These are phyloP conservation scores for Hymenochirus boettgeri DNA, from an alignment of 2,113 vertebrate genomes.

Conservation along the genomic window DNA sequence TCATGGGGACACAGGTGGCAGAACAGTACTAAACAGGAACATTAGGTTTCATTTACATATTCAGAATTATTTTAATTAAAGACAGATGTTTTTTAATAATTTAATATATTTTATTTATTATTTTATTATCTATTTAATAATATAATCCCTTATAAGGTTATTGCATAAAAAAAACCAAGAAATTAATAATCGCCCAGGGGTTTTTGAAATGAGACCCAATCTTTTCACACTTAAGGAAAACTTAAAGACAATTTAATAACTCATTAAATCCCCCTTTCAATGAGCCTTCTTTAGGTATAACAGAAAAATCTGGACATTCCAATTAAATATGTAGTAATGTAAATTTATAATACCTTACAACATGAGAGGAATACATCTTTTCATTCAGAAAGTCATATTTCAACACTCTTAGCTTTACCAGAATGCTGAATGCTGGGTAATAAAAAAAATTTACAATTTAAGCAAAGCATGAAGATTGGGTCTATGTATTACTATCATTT, in stretches of 20 bases:
- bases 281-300: neutral
- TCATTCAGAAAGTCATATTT: too few species aligned
- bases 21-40: conserved; percentile 66
- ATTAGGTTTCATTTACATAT: conserved; percentile 69
- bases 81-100: conserved; percentile 60
- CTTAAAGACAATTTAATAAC: conserved; percentile 2
- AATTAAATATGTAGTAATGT: neutral
- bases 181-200: conserved; percentile 57
- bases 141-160: conserved; percentile 59
- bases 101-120: conserved; percentile 59
- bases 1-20: conserved; percentile 54
- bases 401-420: too few species aligned
- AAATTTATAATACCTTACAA: conserved; percentile 8
- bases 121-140: too few species aligned
- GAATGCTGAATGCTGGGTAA: too few species aligned
- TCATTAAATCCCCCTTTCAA: conserved; percentile 2
- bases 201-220: conserved; percentile 54
- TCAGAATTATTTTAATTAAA: conserved; percentile 71
- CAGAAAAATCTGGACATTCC: conserved; percentile 7
- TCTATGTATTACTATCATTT: too few species aligned
- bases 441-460: too few species aligned
- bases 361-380: too few species aligned
- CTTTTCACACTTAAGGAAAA: neutral
- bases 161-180: conserved; percentile 58
- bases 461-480: too few species aligned